Base-by-base conservation (phyloP, 2,888 invertebrate genomes). In the Plutella xylostella region DNA sequence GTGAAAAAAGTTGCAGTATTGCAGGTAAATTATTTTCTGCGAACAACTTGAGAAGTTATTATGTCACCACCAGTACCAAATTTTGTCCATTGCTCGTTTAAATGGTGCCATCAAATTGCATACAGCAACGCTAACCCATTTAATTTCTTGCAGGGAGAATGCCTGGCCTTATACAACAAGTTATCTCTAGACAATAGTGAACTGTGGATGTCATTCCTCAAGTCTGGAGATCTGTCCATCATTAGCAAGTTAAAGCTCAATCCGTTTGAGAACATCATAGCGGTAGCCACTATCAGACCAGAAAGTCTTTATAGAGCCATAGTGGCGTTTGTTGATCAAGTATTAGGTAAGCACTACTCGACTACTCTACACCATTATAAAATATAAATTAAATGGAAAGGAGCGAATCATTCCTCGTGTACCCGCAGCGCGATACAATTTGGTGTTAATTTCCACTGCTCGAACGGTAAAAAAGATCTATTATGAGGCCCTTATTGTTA, bases 291-390 rank as follows among this genome's bases (percentile, higher is more conserved):
- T 0, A 74, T 95, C 3, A 86, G 95, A 5, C 95, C 97, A 0
- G 97, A 97, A 64, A 85, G 92, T 43, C 77, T 96, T 22, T 90
- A 93, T 56, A 87, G 90, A 17, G 90, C 92, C 31, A 88, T 98
- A 60, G 86, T 88, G 0, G 84, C 87, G 35, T 93, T 93, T 65
- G 89, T 91, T 1, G 86, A 89, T 33, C 85, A 87, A 45, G 68
- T 90, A 46, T 70, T 93, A 46, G 91, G 92, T 85, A 62, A 54
- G 49, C 5, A 7, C 25, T 7, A 25, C 9, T 9, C n/a, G n/a
- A n/a, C n/a, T n/a, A n/a, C n/a, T n/a, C n/a, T n/a, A n/a, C n/a
- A n/a, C n/a, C n/a, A n/a, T n/a, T n/a, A n/a, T n/a, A n/a, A n/a
- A n/a, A n/a, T n/a, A n/a, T n/a, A n/a, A n/a, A n/a, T n/a, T n/a